These are phyloP conservation scores for Paradoxurus hermaphroditus DNA, from an alignment of 2,113 vertebrate species.

Conservation along the genomic window DNA sequence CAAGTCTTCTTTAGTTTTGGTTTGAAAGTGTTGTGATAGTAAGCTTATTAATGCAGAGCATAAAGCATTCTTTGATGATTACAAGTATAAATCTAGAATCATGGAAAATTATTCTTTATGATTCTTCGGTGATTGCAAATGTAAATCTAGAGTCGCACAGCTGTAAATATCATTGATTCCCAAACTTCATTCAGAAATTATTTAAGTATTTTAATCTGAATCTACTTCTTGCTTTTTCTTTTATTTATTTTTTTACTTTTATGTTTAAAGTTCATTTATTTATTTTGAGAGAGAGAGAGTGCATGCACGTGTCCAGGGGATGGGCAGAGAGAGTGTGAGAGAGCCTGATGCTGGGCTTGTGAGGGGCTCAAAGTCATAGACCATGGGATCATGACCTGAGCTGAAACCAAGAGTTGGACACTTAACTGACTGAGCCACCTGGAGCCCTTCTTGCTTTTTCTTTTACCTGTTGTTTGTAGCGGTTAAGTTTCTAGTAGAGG, in stretches of 20 bases:
- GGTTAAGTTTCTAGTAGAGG: background rate
- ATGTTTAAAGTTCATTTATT: too few relatives aligned
- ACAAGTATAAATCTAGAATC: background rate
- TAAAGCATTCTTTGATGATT: background rate
- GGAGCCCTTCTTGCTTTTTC: background rate
- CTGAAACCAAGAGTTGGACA: too few relatives aligned
- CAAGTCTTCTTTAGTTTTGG: background rate
- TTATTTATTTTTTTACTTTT: too few relatives aligned
- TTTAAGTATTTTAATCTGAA: slow-evolving; percentile 3
- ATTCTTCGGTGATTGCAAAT: background rate
- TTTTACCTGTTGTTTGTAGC: background rate
- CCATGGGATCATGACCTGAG: too few relatives aligned
- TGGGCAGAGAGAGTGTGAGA: too few relatives aligned
- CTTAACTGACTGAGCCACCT: too few relatives aligned
- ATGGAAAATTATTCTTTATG: background rate
- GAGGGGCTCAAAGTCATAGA: too few relatives aligned
- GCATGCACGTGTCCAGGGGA: too few relatives aligned
- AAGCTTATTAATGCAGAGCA: background rate
- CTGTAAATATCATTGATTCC: background rate
- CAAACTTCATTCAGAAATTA: background rate
- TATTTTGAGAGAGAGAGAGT: too few relatives aligned
- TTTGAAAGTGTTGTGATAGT: background rate
- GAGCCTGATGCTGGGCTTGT: too few relatives aligned
- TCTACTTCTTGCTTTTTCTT: background rate
- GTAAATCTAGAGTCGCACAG: background rate